These are phyloP conservation scores for Saccopteryx leptura DNA, from an alignment of 2,113 vertebrate genomes.

Conservation along the genomic window DNA sequence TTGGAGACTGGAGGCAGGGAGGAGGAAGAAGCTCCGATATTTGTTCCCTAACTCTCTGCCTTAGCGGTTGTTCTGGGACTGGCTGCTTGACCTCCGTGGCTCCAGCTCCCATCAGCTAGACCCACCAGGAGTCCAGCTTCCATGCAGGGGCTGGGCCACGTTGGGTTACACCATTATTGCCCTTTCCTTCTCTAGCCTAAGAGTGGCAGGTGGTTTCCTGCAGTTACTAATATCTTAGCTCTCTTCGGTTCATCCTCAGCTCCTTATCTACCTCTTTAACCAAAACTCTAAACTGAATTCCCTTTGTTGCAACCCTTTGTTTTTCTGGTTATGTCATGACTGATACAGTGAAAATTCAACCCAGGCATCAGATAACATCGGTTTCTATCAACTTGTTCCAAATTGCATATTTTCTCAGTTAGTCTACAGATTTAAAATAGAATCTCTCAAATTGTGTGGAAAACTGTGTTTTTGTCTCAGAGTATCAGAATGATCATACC, in stretches of 20 bases:
- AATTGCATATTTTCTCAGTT: not conserved
- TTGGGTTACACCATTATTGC: not conserved
- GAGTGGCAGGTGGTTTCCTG: rapidly evolving
- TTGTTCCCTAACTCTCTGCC: not conserved
- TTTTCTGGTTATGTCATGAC: not conserved
- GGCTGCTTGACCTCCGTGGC: not conserved
- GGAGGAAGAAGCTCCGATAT: no score
- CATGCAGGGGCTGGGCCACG: not conserved
- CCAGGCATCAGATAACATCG: not conserved
- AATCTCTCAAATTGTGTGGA: not conserved
- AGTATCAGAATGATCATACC: not conserved
- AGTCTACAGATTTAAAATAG: not conserved
- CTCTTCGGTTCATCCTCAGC: not conserved
- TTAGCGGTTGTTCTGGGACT: not conserved
- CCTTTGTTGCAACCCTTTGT: not conserved
- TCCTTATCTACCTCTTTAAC: not conserved
- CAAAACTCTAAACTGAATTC: not conserved
- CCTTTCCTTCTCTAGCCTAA: not conserved
- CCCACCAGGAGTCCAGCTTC: rapidly evolving
- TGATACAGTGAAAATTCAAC: not conserved
- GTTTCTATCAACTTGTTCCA: not conserved
- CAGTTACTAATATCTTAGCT: not conserved
- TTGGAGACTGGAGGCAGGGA: not conserved
- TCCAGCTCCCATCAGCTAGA: not conserved
- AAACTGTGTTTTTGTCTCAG: not conserved